phyloP scores from a whole-genome alignment of 2,888 invertebrate genomes.

The Caenorhabditis afra region DNA sequence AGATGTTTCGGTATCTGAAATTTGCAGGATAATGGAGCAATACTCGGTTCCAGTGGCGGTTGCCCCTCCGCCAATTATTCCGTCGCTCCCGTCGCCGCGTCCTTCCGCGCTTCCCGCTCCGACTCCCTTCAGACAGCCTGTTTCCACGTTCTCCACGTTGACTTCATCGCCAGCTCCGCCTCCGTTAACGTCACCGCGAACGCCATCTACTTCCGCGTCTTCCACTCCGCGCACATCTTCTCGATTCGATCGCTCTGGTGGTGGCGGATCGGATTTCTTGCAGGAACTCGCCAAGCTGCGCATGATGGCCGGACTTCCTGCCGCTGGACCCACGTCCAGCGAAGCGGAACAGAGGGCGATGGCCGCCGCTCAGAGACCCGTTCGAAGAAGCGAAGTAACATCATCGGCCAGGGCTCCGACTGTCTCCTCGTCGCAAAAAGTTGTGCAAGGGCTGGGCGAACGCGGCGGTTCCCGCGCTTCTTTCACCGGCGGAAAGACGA shows the following conservation, averaged over 20 bases:
- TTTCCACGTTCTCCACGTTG: neutral
- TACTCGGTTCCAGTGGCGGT: neutral
- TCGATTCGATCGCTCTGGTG: constrained; percentile 45
- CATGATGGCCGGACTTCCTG: constrained; percentile 64
- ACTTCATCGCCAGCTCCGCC: constrained; percentile 7
- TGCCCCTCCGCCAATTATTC: neutral
- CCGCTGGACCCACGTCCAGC: constrained; percentile 41
- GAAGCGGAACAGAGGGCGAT: constrained; percentile 46
- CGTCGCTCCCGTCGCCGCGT: constrained; percentile 25
- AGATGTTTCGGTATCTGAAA: neutral
- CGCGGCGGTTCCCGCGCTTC: constrained; percentile 42
- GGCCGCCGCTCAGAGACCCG: constrained; percentile 61
- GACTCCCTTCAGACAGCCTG: constrained; percentile 9
- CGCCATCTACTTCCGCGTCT: constrained; percentile 39
- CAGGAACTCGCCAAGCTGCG: constrained; percentile 60
- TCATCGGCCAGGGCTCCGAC: constrained; percentile 58
- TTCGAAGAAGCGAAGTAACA: constrained; percentile 57
- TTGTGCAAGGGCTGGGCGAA: constrained; percentile 26
- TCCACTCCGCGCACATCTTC: constrained; percentile 46
- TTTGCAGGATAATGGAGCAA: constrained; percentile 32
- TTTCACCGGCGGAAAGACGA: constrained; percentile 28
- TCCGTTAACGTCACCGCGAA: constrained; percentile 18
- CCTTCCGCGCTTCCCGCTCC: constrained; percentile 46
- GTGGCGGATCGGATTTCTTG: constrained; percentile 57
- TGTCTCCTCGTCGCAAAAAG: constrained; percentile 55